Conservation (phyloP, 2,113 vertebrate species). For the Engraulis encrasicolus region DNA sequence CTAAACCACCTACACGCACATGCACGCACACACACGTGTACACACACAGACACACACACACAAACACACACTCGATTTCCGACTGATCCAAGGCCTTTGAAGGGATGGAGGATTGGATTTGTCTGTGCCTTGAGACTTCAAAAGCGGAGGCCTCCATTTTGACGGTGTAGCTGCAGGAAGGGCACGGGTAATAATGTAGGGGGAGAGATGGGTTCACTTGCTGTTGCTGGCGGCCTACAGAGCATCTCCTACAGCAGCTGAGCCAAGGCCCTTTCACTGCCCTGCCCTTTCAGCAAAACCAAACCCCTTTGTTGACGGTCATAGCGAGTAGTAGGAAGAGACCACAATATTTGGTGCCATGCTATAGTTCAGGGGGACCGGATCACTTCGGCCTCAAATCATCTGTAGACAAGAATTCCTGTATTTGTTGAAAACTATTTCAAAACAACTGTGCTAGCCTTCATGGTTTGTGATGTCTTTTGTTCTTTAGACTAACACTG, state of each 20-base stretch:
- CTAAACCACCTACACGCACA: no score
- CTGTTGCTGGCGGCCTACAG: neutral
- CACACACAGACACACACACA: neutral
- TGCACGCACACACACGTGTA: neutral
- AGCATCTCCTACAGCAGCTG: neutral
- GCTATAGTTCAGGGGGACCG: neutral
- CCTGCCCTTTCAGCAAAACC: neutral
- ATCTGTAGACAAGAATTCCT: neutral
- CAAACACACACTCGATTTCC: neutral
- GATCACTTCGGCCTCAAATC: neutral
- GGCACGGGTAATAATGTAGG: neutral
- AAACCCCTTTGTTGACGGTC: neutral
- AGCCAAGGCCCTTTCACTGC: neutral
- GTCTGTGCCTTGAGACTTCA: neutral
- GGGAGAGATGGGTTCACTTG: neutral
- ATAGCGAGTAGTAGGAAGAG: neutral
- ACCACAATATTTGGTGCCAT: neutral
- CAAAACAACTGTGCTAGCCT: no score
- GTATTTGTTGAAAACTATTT: no score
- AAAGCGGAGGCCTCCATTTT: neutral
- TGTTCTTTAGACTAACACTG: no score
- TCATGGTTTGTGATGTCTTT: no score
- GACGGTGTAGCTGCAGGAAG: neutral
- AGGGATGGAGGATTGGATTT: conserved; percentile 6
- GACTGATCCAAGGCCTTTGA: conserved; percentile 19